These are phyloP conservation scores for Zingel zingel DNA, from an alignment of 2,113 vertebrate species.

Conservation along the genomic window DNA sequence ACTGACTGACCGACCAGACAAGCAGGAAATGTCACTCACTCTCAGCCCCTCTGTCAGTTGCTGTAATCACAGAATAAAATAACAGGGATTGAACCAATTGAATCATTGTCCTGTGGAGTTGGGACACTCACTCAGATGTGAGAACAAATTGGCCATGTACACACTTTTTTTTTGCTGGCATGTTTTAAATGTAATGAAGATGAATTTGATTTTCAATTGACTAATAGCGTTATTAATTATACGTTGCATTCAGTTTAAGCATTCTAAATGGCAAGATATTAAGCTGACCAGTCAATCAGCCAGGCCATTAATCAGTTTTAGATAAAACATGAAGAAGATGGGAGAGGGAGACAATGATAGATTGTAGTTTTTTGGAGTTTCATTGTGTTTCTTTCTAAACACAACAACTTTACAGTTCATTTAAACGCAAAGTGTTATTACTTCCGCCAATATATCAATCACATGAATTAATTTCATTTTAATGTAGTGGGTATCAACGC, in stretches of 20 bases:
- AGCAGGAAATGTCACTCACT: not conserved
- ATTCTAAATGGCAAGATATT: slow-evolving; percentile 9
- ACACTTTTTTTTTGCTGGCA: not conserved
- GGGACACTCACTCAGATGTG: not conserved
- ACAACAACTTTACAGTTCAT: not conserved
- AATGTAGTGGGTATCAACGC: not conserved
- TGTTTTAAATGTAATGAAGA: not conserved
- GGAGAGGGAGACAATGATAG: slow-evolving; percentile 11
- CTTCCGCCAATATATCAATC: not conserved
- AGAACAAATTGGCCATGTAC: not conserved
- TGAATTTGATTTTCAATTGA: not conserved
- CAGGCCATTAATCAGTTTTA: slow-evolving; percentile 28
- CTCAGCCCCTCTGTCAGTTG: not conserved
- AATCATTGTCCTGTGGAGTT: not conserved
- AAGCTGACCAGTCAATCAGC: slow-evolving; percentile 29
- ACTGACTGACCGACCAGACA: not conserved
- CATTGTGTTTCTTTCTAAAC: not conserved
- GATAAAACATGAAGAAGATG: slow-evolving; percentile 10
- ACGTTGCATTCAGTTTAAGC: not conserved
- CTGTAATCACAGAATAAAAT: not conserved
- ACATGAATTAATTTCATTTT: not conserved
- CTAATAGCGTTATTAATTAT: slow-evolving; percentile 36
- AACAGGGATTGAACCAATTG: not conserved
- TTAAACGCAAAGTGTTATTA: not conserved
- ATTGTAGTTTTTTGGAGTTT: not conserved